Conservation (phyloP, 2,888 invertebrate species). For the Entomobrya multifasciata region DNA sequence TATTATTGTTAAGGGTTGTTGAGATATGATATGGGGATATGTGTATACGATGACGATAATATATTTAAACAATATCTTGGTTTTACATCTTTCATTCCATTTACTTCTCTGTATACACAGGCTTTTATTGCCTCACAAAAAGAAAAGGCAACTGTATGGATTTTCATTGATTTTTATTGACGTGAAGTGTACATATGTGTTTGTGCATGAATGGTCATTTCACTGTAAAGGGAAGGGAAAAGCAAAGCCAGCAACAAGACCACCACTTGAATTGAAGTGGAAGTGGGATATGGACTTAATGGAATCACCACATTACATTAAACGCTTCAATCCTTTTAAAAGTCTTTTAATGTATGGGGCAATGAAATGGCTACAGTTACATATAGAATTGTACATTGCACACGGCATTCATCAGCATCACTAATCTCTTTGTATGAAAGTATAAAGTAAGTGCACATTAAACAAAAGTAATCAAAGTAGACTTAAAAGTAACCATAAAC, state of each 20-base stretch:
- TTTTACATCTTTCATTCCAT: slow-evolving; percentile 52
- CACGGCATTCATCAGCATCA: neutral
- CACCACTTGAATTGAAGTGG: slow-evolving; percentile 44
- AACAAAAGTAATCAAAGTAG: slow-evolving; percentile 60
- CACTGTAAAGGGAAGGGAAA: neutral
- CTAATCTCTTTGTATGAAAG: slow-evolving; percentile 39
- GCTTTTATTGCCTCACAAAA: neutral
- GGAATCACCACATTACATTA: slow-evolving; percentile 68
- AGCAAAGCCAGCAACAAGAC: slow-evolving; percentile 9
- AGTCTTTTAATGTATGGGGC: slow-evolving; percentile 45
- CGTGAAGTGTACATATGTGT: neutral
- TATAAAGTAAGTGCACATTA: slow-evolving; percentile 28
- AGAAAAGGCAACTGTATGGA: neutral
- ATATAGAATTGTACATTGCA: too few relatives aligned
- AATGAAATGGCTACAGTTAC: neutral
- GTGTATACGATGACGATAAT: slow-evolving; percentile 47
- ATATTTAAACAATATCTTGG: slow-evolving; percentile 69
- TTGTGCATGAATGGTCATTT: slow-evolving; percentile 23
- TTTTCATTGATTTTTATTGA: slow-evolving; percentile 38
- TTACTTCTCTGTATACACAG: slow-evolving; percentile 19
- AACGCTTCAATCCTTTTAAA: slow-evolving; percentile 66
- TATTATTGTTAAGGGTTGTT: slow-evolving; percentile 66
- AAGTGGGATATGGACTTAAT: slow-evolving; percentile 45
- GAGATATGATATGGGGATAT: slow-evolving; percentile 57
- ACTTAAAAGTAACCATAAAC: slow-evolving; percentile 58